Evolutionary conservation across 1,140 invertebrate species (phyloP).

Genomic region (Amphibalanus amphitrite): DNA sequence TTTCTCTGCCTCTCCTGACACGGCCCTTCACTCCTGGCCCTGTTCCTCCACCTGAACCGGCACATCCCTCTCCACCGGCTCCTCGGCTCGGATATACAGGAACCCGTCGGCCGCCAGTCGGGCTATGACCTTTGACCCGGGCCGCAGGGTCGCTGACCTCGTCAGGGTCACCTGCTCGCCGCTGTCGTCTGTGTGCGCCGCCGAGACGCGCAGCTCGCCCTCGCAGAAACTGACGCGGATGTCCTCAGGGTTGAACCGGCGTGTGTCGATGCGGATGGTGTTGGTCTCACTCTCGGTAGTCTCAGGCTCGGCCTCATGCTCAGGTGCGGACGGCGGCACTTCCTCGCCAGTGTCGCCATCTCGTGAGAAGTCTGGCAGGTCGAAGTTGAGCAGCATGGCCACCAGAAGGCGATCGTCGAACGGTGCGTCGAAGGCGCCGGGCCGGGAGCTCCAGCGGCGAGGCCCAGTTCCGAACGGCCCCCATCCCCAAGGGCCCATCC

Average conservation of each 20-base stretch:
- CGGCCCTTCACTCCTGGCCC: too few relatives aligned
- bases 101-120: neutral
- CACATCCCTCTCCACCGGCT: neutral
- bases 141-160: neutral
- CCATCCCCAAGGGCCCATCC: neutral
- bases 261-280: neutral
- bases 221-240: neutral
- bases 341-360: neutral
- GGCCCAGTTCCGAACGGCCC: neutral
- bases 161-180: neutral
- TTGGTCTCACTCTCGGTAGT: neutral
- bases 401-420: neutral
- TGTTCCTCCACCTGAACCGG: too few relatives aligned
- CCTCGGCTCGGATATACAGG: neutral
- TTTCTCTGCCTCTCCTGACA: too few relatives aligned
- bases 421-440: neutral
- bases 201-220: neutral
- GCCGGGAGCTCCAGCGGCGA: neutral
- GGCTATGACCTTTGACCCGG: neutral
- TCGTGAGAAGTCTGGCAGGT: neutral
- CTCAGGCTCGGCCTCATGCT: neutral
- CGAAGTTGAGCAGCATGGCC: neutral
- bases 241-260: neutral
- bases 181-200: neutral
- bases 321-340: neutral